Evolutionary conservation across 2,797 vertebrate genomes (phyloP), one percentile per base, ranked within the genome.

Genomic region (Centroberyx gerrardi): DNA sequence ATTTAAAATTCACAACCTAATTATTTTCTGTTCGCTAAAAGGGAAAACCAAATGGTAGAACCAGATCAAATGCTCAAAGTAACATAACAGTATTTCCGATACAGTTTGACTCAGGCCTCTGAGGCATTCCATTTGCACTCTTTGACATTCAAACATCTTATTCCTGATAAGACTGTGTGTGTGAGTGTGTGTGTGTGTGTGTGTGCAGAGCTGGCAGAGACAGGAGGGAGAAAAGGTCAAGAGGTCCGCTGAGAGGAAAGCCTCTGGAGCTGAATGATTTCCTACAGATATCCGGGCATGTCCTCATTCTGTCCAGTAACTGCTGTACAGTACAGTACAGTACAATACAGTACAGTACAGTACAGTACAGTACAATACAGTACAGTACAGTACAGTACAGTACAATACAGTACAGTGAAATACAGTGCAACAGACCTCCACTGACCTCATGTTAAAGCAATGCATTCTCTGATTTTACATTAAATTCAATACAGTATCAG

Each of bases 131-230:
- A 80, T 82, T 80, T 87, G 76, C 65, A 71, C 62, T 27, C 63
- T 81, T 65, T 87, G 81, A 86, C 85, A 80, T 86, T 91, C 71
- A 82, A 69, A 76, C 75, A 58, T 84, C 62, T 80, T 65, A 59
- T 68, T 79, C 40, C 52, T 53, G 77, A 86, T 79, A 76, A 74
- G 78, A 68, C 62, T 38, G 73, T n/a, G 78, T 65, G 72, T n/a
- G n/a, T n/a, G n/a, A n/a, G n/a, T n/a, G n/a, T n/a, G n/a, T n/a
- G n/a, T n/a, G n/a, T n/a, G n/a, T n/a, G n/a, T n/a, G n/a, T n/a
- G n/a, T n/a, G n/a, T n/a, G n/a, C n/a, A n/a, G n/a, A n/a, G n/a
- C n/a, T 18, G 40, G 33, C 8, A 62, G 59, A 80, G 62, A 85
- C 63, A 76, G 33, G 12, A 69, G 72, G 70, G 70, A n/a, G 52